Percentiles rank a stretch among this genome's conserved stretches.
Conservation (phyloP, 1,140 invertebrate genomes). For the Heterodera schachtii region DNA sequence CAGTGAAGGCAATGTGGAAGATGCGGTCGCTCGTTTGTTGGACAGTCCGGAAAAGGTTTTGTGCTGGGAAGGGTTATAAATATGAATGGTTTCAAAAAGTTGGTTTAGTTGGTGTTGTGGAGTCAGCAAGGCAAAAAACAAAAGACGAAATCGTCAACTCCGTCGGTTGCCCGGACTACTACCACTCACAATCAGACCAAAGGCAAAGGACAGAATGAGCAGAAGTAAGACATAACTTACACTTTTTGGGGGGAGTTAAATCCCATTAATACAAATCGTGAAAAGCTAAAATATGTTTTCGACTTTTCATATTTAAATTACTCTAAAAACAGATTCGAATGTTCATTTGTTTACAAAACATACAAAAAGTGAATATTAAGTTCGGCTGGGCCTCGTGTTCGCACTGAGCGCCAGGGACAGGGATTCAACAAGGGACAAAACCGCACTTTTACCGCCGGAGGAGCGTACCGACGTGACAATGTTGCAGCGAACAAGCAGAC, state of each 20-base stretch:
- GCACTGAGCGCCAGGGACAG: background rate
- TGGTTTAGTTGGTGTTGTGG: slow-evolving; percentile 17
- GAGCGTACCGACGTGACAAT: slow-evolving; percentile 2
- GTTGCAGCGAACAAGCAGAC: background rate
- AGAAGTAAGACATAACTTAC: background rate
- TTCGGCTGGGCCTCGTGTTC: background rate
- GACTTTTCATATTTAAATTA: too few relatives aligned
- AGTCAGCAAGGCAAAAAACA: slow-evolving; percentile 27
- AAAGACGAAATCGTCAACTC: background rate
- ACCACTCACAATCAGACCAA: background rate
- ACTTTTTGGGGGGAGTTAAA: too few relatives aligned
- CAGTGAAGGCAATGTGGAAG: slow-evolving; percentile 20
- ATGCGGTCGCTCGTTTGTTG: slow-evolving; percentile 1
- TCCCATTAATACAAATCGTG: too few relatives aligned
- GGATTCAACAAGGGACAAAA: slow-evolving; percentile 2
- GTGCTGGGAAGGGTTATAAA: too few relatives aligned
- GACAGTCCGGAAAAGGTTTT: slow-evolving; percentile 20
- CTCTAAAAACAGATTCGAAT: too few relatives aligned
- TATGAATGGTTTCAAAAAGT: too few relatives aligned
- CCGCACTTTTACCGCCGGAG: background rate
- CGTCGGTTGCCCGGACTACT: background rate
- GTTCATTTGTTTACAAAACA: too few relatives aligned
- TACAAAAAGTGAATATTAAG: background rate
- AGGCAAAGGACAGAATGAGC: too few relatives aligned
- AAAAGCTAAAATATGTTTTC: too few relatives aligned